Evolutionary conservation across 2,113 vertebrate genomes (phyloP).

Genomic region (Toxotes jaculatrix): DNA sequence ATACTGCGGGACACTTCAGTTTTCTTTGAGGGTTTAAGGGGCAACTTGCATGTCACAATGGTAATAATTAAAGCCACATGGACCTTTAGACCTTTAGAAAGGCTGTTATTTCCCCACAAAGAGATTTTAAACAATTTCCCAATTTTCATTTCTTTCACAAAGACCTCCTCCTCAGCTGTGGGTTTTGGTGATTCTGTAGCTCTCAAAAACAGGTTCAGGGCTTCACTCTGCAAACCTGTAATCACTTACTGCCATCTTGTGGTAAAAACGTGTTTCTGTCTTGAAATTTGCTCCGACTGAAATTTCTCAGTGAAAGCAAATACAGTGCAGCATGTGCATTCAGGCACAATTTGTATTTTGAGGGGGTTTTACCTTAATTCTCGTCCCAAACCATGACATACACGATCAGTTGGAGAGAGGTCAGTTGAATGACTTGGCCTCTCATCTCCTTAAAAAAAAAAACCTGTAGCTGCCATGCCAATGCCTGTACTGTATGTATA

Average conservation of each 20-base stretch:
- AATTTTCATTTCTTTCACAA: neutral
- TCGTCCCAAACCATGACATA: neutral
- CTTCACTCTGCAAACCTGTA: neutral
- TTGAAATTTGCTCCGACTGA: neutral
- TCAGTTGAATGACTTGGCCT: neutral
- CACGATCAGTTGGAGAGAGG: neutral
- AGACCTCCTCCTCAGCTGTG: neutral
- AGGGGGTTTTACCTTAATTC: neutral
- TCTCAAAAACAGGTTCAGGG: neutral
- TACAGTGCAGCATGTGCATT: neutral
- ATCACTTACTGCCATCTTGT: constrained; percentile 75
- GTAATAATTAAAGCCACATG: neutral
- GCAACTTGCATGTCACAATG: neutral
- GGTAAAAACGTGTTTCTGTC: constrained; percentile 25
- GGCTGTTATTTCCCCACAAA: fast-evolving
- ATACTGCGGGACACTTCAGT: neutral
- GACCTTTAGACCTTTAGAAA: neutral
- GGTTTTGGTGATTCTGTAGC: neutral
- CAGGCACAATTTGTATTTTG: neutral
- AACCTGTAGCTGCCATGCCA: neutral
- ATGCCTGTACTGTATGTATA: neutral
- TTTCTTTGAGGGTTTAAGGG: neutral
- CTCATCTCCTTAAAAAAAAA: neutral
- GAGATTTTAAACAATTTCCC: neutral
- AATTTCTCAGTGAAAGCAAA: neutral